phyloP scores from a whole-genome alignment of 2,113 vertebrate genomes.

The Peromyscus maniculatus region DNA sequence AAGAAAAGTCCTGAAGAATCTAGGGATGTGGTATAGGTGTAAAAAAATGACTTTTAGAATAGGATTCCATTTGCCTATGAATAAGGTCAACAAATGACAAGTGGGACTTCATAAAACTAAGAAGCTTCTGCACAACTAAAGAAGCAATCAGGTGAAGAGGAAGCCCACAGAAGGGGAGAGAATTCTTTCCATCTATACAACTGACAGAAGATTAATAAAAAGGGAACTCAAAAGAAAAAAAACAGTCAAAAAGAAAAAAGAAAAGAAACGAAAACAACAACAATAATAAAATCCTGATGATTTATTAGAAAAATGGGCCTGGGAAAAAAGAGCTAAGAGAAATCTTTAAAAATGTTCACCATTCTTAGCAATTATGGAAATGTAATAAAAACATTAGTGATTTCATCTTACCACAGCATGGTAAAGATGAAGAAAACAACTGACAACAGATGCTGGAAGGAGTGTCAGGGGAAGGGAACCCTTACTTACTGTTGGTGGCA shows the following conservation, averaged over 20 bases:
- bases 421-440: not conserved
- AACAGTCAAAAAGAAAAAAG: not conserved
- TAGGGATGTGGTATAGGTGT: too few species aligned
- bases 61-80: too few species aligned
- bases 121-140: not conserved
- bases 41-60: too few species aligned
- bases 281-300: not conserved
- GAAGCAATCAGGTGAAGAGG: not conserved
- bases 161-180: not conserved
- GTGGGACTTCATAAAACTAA: not conserved
- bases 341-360: not conserved
- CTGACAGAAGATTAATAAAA: not conserved
- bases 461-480: not conserved
- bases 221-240: not conserved
- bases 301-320: not conserved
- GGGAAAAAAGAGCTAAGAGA: too few species aligned
- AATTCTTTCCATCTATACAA: not conserved
- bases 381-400: not conserved
- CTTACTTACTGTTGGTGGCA: not conserved
- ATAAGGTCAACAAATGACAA: too few species aligned
- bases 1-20: not conserved
- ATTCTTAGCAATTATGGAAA: not conserved
- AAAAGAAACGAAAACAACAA: not conserved
- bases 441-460: not conserved
- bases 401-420: not conserved